phyloP scores from a whole-genome alignment of 2,113 vertebrate genomes.

The Menidia beryllina region DNA sequence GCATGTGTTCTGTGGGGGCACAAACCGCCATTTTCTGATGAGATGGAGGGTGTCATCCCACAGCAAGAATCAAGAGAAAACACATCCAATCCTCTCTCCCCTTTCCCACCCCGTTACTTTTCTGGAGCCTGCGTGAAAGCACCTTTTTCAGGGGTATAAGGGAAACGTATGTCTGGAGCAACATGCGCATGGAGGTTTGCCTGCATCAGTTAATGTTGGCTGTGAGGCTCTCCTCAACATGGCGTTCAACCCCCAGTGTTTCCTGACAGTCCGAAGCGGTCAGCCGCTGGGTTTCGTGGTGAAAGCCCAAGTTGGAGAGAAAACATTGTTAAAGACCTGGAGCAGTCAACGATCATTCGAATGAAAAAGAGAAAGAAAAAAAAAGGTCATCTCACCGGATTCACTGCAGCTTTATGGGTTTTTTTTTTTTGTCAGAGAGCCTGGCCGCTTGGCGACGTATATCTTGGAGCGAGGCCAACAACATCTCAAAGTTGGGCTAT shows the following conservation, averaged over 20 bases:
- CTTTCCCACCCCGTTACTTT: not conserved
- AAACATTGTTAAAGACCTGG: slow-evolving; percentile 12
- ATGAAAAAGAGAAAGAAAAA: slow-evolving; percentile 12
- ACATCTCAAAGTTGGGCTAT: slow-evolving; percentile 62
- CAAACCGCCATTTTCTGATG: slow-evolving; percentile 80
- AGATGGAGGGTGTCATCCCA: slow-evolving; percentile 60
- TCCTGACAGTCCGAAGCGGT: slow-evolving; percentile 63
- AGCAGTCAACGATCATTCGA: not conserved
- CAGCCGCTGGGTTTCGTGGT: slow-evolving; percentile 30
- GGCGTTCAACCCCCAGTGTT: slow-evolving; percentile 69
- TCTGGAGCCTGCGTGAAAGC: not conserved
- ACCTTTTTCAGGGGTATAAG: not conserved
- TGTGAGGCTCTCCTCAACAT: slow-evolving; percentile 72
- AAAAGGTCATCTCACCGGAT: slow-evolving; percentile 71
- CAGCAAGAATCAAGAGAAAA: slow-evolving; percentile 32
- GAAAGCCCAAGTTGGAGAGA: slow-evolving; percentile 26
- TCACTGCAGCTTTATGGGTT: slow-evolving; percentile 47
- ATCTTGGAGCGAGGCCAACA: slow-evolving; percentile 66
- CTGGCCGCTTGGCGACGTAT: slow-evolving; percentile 49
- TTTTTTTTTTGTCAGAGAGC: slow-evolving; percentile 37
- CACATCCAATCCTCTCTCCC: not conserved
- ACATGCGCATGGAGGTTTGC: not conserved
- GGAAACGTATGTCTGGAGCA: not conserved
- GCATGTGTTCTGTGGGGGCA: slow-evolving; percentile 41
- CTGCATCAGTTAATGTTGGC: slow-evolving; percentile 25